Percentiles rank a stretch among this genome's conserved stretches.
Evolutionary conservation across 2,888 invertebrate species (phyloP).

Genomic region (Caenorhabditis sp.): DNA sequence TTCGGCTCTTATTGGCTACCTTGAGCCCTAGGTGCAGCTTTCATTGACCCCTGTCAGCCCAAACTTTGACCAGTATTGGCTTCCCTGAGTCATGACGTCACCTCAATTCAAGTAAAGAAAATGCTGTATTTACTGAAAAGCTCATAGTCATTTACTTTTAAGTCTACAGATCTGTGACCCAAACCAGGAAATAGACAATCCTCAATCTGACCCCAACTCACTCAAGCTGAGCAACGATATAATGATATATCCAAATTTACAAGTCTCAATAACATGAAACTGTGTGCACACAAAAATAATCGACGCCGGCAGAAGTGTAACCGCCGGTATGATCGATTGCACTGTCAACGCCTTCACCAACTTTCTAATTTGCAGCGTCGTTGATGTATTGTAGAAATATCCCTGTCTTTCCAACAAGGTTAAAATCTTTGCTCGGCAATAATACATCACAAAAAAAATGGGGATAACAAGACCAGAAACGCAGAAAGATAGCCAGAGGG

Average conservation of each 20-base stretch:
- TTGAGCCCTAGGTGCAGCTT: too few relatives aligned
- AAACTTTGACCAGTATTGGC: too few relatives aligned
- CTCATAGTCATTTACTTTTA: too few relatives aligned
- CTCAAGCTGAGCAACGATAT: conserved; percentile 37
- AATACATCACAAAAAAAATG: conserved; percentile 38
- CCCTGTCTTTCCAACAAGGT: conserved; percentile 26
- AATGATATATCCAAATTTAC: conserved; percentile 33
- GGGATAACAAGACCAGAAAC: conserved; percentile 23
- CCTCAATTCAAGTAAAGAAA: too few relatives aligned
- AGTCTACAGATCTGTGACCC: too few relatives aligned
- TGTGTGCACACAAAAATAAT: conserved; percentile 28
- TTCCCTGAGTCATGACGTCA: too few relatives aligned
- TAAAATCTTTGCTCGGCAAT: conserved; percentile 29
- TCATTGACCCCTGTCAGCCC: too few relatives aligned
- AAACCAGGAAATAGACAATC: background rate
- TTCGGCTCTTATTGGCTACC: too few relatives aligned
- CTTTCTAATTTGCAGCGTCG: conserved; percentile 24
- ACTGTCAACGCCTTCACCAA: conserved; percentile 32
- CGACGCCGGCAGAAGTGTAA: conserved; percentile 29
- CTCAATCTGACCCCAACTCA: conserved; percentile 12
- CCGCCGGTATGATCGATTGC: conserved; percentile 29
- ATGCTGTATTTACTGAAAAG: too few relatives aligned
- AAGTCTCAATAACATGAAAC: conserved; percentile 33
- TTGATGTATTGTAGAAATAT: conserved; percentile 32
- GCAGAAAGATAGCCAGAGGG: conserved; percentile 31